These are phyloP conservation scores for Jacana jacana DNA, from an alignment of 2,113 vertebrate genomes.

Conservation along the genomic window DNA sequence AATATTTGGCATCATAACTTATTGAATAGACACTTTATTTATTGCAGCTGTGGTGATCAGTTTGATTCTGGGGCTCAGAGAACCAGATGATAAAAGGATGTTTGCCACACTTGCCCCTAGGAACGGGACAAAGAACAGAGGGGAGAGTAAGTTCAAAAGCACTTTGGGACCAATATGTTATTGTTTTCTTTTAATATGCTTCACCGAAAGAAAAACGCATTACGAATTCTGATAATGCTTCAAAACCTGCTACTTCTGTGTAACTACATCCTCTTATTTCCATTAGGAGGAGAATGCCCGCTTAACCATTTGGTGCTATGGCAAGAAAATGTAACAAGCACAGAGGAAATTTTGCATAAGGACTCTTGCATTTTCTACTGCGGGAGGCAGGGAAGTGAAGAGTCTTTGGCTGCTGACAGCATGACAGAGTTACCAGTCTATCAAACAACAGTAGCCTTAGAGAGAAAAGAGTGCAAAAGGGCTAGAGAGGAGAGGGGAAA, in stretches of 20 bases:
- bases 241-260: neutral
- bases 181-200: conserved; percentile 47
- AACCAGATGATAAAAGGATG: conserved; percentile 55
- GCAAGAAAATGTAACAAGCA: neutral
- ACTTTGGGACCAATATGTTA: neutral
- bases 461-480: neutral
- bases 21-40: conserved; percentile 72
- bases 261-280: neutral
- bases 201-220: conserved; percentile 1
- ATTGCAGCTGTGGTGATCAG: conserved; percentile 70
- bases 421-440: neutral
- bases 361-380: neutral
- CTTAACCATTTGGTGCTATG: neutral
- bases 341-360: neutral
- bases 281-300: neutral
- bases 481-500: neutral
- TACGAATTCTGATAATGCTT: conserved; percentile 44
- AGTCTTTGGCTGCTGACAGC: neutral
- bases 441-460: neutral
- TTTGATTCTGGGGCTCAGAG: conserved; percentile 58
- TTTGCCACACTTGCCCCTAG: conserved; percentile 16
- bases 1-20: conserved; percentile 66
- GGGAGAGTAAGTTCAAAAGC: conserved; percentile 12
- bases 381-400: neutral
- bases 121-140: conserved; percentile 19